These are phyloP conservation scores for Diachrysia chrysitis DNA, from an alignment of 2,888 invertebrate species.

Conservation along the genomic window DNA sequence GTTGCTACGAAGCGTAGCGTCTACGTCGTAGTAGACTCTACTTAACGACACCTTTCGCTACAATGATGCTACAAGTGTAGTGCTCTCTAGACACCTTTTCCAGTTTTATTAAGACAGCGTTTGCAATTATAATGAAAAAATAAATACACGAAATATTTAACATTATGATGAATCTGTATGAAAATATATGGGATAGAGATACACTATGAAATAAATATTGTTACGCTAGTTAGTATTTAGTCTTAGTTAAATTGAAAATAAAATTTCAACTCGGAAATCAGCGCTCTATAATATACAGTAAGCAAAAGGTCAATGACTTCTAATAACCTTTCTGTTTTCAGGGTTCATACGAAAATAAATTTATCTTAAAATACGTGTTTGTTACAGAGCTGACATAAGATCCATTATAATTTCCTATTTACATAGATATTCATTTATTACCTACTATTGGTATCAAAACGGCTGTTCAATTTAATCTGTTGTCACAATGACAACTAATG, in stretches of 20 bases:
- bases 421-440: too few relatives aligned
- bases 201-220: too few relatives aligned
- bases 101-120: not conserved
- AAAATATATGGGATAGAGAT: too few relatives aligned
- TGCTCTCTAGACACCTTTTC: not conserved
- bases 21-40: constrained; percentile 32
- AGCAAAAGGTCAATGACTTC: not conserved
- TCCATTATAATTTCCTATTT: too few relatives aligned
- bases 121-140: not conserved
- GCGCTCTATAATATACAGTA: not conserved
- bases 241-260: not conserved
- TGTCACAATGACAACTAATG: too few relatives aligned
- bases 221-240: too few relatives aligned
- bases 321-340: not conserved
- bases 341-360: not conserved
- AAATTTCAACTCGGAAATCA: not conserved
- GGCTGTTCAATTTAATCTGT: too few relatives aligned
- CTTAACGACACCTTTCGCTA: constrained; percentile 11
- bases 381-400: not conserved
- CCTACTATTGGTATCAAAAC: too few relatives aligned
- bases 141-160: not conserved
- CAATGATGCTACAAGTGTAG: constrained; percentile 10
- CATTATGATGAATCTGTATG: too few relatives aligned
- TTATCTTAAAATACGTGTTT: not conserved
- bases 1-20: constrained; percentile 12